Percentiles rank a stretch among this genome's conserved stretches.
Evolutionary conservation across 2,113 vertebrate genomes (phyloP).

Genomic region (Syngnathus typhle): DNA sequence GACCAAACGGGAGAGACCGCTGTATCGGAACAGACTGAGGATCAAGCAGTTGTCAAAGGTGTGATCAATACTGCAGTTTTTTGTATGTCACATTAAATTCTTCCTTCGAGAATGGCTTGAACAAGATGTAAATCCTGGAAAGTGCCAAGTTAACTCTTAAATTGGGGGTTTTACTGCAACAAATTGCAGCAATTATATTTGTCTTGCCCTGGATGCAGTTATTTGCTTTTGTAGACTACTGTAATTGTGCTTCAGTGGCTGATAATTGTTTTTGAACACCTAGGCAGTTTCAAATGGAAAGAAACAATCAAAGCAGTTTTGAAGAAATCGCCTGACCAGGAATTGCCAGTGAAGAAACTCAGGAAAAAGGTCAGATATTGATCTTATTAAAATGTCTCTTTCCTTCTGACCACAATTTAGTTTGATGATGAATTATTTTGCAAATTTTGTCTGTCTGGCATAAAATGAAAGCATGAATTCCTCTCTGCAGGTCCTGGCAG

Average conservation of each 20-base stretch:
- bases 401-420: background rate
- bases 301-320: constrained; percentile 88
- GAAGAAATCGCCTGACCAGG: constrained; percentile 80
- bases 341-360: constrained; percentile 85
- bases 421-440: background rate
- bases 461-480: background rate
- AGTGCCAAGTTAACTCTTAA: too few relatives aligned
- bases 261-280: constrained; percentile 17
- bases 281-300: constrained; percentile 97
- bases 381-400: background rate
- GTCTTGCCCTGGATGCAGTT: constrained; percentile 41
- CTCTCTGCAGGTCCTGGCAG: constrained; percentile 80
- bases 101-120: too few relatives aligned
- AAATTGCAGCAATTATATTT: too few relatives aligned
- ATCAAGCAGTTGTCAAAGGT: constrained; percentile 53
- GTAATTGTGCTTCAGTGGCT: background rate
- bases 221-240: background rate
- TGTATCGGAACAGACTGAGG: constrained; percentile 39
- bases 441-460: background rate
- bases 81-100: too few relatives aligned
- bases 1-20: constrained; percentile 16
- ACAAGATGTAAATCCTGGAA: too few relatives aligned
- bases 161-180: too few relatives aligned
- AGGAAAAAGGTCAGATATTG: constrained; percentile 82
- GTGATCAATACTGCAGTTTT: background rate